A percentile compares a stretch with the other conserved stretches of the same genome.
phyloP scores from a whole-genome alignment of 2,113 vertebrate genomes.

The Oreochromis niloticus region DNA sequence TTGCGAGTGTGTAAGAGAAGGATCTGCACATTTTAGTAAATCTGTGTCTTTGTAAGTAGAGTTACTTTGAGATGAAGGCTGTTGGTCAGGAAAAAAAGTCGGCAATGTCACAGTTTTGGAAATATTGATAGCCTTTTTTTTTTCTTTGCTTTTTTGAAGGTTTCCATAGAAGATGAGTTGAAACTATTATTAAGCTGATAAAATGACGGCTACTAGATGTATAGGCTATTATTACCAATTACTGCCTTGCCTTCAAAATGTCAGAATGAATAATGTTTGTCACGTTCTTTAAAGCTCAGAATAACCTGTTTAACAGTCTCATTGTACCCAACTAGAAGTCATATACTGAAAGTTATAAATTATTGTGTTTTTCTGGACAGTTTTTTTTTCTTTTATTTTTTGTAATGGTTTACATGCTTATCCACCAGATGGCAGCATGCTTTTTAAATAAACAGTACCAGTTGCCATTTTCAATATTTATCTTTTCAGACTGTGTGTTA shows the following conservation, averaged over 20 bases:
- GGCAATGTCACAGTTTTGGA: neutral
- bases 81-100: neutral
- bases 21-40: neutral
- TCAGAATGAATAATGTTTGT: neutral
- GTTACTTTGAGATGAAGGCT: neutral
- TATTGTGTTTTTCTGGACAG: neutral
- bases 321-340: neutral
- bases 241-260: neutral
- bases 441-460: neutral
- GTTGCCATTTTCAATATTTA: neutral
- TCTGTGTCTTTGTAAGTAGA: neutral
- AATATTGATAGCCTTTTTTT: neutral
- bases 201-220: neutral
- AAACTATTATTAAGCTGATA: neutral
- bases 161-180: neutral
- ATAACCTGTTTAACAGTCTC: neutral
- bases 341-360: neutral
- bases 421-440: conserved; percentile 47
- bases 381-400: no score
- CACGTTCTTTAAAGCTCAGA: neutral
- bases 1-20: neutral
- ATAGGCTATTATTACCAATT: neutral
- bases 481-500: neutral
- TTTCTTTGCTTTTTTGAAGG: neutral
- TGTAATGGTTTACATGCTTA: neutral